Base-by-base conservation (phyloP, 2,888 invertebrate genomes). In the Shargacucullia verbasci region DNA sequence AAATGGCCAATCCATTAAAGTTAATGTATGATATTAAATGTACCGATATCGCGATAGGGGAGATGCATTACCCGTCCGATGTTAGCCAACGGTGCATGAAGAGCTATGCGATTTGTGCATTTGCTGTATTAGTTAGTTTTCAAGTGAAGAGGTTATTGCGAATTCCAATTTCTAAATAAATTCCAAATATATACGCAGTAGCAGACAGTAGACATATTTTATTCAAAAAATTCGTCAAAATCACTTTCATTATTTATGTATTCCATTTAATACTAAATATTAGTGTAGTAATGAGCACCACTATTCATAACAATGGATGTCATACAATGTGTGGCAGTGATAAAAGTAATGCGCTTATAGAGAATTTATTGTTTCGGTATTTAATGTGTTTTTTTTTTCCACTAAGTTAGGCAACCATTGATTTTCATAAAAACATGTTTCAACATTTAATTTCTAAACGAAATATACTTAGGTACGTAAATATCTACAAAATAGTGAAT, bases 1-100 rank as follows among this genome's bases (percentile, higher is more conserved):
- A 85, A 90, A 88, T 83, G 84, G 87, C 81, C 88, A 92, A 92
- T 92, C 91, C 93, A 93, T 93, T 93, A 91, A 86, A 82, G 81
- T 80, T 84, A 87, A 87, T 87, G 85, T 83, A 83, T 80, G 78
- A 84, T 83, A 86, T 87, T 84, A 84, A 86, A 88, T 84, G 86
- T 84, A 75, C 73, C 73, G 74, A 67, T 64, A 67, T 58, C 34
- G 53, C 43, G 48, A 69, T 68, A 71, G 75, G 81, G 83, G 85
- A 85, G 85, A 84, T 84, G 87, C 85, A 86, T 83, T 83, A 74
- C 79, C 70, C 75, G 75, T 53, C 75, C 76, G 74, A 80, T 81
- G 74, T 70, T 59, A 79, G 57, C 78, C 87, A 87, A 56, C 86
- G 86, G 83, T 83, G 90, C 91, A 89, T 90, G 86, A 89, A 87